Evolutionary conservation across 2,888 invertebrate species (phyloP).

Genomic region (Stenotaenia linearis): DNA sequence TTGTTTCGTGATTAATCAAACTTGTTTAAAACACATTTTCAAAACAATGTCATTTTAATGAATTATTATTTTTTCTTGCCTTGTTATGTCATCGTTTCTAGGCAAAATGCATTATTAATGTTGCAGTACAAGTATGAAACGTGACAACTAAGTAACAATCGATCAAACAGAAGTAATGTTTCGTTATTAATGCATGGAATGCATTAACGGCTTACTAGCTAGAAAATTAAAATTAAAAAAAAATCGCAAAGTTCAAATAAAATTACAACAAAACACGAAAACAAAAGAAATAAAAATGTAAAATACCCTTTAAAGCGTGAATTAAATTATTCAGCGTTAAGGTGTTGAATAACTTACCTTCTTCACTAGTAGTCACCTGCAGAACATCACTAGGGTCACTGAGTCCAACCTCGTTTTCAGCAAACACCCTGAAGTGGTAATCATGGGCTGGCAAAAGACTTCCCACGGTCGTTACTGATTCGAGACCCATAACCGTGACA

Average conservation of each 20-base stretch:
- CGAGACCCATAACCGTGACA: constrained; percentile 7
- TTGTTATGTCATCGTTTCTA: no score
- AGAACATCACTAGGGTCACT: constrained; percentile 89
- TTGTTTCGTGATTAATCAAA: background rate
- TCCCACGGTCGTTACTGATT: constrained; percentile 41
- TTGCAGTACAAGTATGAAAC: background rate
- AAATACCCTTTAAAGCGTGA: no score
- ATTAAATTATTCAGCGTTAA: no score
- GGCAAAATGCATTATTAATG: no score
- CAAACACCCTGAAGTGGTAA: constrained; percentile 85
- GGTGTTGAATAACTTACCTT: constrained; percentile 53
- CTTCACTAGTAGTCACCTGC: constrained; percentile 91
- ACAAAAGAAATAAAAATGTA: no score
- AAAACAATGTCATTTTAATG: background rate
- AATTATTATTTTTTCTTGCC: background rate
- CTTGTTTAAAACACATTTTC: background rate
- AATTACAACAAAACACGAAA: no score
- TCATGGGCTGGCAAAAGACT: constrained; percentile 80
- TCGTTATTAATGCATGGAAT: no score
- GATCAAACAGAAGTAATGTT: no score
- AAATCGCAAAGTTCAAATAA: no score
- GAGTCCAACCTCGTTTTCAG: constrained; percentile 86
- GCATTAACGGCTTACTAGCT: no score
- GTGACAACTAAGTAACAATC: background rate
- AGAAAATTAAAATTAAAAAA: no score